phyloP scores from a whole-genome alignment of 1,140 invertebrate genomes.

The Euwallacea similis region DNA sequence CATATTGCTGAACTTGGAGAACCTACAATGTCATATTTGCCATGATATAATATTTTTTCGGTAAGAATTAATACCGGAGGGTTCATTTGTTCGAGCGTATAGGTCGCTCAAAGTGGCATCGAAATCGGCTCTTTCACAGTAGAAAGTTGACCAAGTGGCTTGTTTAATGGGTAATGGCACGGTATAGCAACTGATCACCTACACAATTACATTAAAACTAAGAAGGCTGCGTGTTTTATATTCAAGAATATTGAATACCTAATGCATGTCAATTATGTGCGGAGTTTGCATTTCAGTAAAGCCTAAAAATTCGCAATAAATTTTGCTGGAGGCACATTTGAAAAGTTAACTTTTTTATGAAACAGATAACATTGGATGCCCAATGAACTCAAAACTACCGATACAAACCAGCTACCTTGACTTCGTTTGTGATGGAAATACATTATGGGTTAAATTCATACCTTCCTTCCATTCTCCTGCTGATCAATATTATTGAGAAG shows the following conservation, averaged over 20 bases:
- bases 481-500: slow-evolving; percentile 54
- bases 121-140: slow-evolving; percentile 61
- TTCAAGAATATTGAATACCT: not conserved
- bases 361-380: no score
- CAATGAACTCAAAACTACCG: no score
- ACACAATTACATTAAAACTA: slow-evolving; percentile 10
- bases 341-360: not conserved
- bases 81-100: slow-evolving; percentile 45
- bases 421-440: no score
- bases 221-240: not conserved
- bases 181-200: slow-evolving; percentile 72
- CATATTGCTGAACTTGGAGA: slow-evolving; percentile 64
- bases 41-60: not conserved
- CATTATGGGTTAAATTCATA: slow-evolving; percentile 6
- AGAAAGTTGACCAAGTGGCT: slow-evolving; percentile 79
- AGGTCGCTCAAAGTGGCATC: slow-evolving; percentile 47
- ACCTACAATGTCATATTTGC: not conserved
- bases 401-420: no score
- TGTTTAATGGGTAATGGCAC: slow-evolving; percentile 78
- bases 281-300: no score
- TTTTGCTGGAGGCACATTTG: not conserved
- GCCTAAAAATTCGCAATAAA: no score
- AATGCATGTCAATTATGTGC: no score
- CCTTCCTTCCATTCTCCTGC: slow-evolving; percentile 56
- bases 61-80: slow-evolving; percentile 20